Evolutionary conservation across 2,888 invertebrate species (phyloP).

Genomic region (Lithophane leautieri): DNA sequence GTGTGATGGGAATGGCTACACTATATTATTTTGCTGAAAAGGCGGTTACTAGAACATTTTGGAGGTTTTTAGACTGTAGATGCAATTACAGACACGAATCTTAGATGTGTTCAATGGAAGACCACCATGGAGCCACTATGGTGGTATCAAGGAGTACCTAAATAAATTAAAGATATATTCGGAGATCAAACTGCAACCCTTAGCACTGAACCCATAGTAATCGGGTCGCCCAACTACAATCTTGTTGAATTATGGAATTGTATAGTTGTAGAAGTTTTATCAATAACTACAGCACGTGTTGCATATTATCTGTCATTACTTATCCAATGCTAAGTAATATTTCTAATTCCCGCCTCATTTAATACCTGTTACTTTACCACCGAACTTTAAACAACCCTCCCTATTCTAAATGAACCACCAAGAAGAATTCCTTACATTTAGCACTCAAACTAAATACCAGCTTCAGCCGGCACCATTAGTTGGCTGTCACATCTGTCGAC

Average conservation of each 20-base stretch:
- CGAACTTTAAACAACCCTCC: constrained; percentile 31
- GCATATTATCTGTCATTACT: not conserved
- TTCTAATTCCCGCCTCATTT: constrained; percentile 16
- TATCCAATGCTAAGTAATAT: constrained; percentile 18
- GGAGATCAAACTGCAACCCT: not conserved
- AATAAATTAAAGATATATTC: not conserved
- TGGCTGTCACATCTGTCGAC: constrained; percentile 70
- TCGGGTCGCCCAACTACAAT: not conserved
- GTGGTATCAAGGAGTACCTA: not conserved
- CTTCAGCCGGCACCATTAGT: constrained; percentile 60
- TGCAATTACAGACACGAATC: not conserved
- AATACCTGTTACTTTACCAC: constrained; percentile 44
- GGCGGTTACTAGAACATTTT: not conserved
- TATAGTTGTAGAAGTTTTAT: not conserved
- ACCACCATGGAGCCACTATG: too few relatives aligned
- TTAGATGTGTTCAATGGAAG: too few relatives aligned
- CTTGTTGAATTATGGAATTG: not conserved
- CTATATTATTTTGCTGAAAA: not conserved
- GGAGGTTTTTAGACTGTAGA: not conserved
- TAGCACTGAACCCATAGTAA: not conserved
- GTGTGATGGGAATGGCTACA: not conserved
- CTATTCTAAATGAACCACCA: constrained; percentile 46
- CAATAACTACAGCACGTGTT: not conserved
- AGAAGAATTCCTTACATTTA: constrained; percentile 62
- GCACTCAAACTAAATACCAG: constrained; percentile 57